phyloP scores from a whole-genome alignment of 2,888 invertebrate species.

The Diogma glabrata region DNA sequence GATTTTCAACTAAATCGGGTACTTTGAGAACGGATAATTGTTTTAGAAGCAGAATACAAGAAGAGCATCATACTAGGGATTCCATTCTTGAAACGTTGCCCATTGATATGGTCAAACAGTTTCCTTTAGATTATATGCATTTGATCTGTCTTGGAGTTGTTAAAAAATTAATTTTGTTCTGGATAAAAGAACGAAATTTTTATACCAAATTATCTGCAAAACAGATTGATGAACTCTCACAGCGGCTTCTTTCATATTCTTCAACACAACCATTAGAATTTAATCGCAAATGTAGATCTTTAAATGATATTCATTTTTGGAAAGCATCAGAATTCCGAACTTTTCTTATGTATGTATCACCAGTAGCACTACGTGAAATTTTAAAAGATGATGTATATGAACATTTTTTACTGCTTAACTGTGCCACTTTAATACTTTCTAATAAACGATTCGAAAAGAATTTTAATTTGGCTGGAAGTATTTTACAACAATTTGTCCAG shows the following conservation, averaged over 20 bases:
- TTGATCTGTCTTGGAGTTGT: background rate
- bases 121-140: too few relatives aligned
- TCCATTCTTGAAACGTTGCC: background rate
- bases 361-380: background rate
- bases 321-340: background rate
- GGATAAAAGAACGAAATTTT: background rate
- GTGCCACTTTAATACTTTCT: background rate
- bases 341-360: background rate
- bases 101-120: background rate
- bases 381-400: background rate
- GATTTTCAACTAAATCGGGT: background rate
- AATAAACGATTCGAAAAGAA: background rate
- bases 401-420: background rate
- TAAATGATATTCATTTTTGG: background rate
- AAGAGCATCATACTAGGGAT: background rate
- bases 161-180: background rate
- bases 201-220: background rate
- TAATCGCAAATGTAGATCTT: background rate
- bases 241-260: background rate
- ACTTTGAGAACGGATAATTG: background rate
- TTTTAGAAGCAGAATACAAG: background rate
- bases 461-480: background rate
- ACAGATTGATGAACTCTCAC: background rate
- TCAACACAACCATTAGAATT: background rate
- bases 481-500: slow-evolving; percentile 1